Conservation (phyloP, 2,888 invertebrate genomes). For the Habroteleia sp. region DNA sequence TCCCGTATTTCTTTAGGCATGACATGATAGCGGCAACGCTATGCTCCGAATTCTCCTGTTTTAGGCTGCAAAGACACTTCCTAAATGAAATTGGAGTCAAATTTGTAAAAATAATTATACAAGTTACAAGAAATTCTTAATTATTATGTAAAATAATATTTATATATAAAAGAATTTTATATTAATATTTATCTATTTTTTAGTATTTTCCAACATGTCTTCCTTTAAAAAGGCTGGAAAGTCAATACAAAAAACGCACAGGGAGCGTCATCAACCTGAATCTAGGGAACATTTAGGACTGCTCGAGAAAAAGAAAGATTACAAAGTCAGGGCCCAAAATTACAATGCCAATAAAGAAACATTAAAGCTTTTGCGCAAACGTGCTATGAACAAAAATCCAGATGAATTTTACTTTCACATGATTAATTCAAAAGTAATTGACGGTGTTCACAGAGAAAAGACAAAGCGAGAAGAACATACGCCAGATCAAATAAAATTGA, state of each 20-base stretch:
- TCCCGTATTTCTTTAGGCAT: no score
- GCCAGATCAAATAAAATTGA: conserved; percentile 91
- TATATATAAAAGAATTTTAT: no score
- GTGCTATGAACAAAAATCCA: conserved; percentile 95
- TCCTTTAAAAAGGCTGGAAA: conserved; percentile 95
- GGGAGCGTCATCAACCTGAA: conserved; percentile 92
- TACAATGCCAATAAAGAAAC: conserved; percentile 91
- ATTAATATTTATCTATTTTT: no score
- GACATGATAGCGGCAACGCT: no score
- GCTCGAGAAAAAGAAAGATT: conserved; percentile 95
- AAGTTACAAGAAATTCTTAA: no score
- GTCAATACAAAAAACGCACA: conserved; percentile 90
- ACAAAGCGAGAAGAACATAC: conserved; percentile 88
- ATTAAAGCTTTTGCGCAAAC: conserved; percentile 89
- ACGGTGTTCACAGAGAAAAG: conserved; percentile 84
- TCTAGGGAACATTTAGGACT: conserved; percentile 89
- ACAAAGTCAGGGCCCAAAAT: conserved; percentile 88
- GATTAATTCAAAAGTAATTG: conserved; percentile 90
- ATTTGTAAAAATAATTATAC: no score
- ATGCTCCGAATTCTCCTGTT: no score
- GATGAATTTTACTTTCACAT: conserved; percentile 99
- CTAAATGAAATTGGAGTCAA: no score
- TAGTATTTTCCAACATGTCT: no score
- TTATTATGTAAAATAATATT: no score
- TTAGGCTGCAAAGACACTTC: no score